Base-by-base conservation (phyloP, 2,113 vertebrate genomes). In the Oryzias celebensis region DNA sequence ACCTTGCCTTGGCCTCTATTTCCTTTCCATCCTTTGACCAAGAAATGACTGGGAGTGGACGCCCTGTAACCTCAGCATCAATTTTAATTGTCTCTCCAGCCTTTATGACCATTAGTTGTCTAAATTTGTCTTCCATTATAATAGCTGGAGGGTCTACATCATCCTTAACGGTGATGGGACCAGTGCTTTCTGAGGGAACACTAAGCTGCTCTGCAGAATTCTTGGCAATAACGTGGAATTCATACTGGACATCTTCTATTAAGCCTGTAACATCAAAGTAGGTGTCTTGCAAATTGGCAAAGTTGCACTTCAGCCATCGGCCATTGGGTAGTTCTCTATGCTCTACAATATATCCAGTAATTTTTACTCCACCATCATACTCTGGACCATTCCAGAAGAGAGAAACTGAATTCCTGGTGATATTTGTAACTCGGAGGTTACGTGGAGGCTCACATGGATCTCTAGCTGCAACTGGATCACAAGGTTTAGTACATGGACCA, bases 271-370 rank as follows among this genome's bases (percentile, higher is more conserved):
- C 92, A 58, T 98, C 96, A 48, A 94, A 98, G 83, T 91, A 98
- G 17, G 94, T 98, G 81, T 98, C 97, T 81, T 94, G 96, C 28
- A 99, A 71, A 52, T 96, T 99, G 28, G 93, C 93, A 68, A 95
- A 99, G 85, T 98, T 99, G 80, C 95, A 98, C 72, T 99, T 99
- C 62, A 98, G 87, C 97, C 97, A 99, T 53, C 96, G 94, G n/a
- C 96, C 96, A 46, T 94, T 94, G 61, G 96, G 97, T 41, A 98
- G 73, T 67, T 98, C 95, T 87, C 90, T 94, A 20, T 93, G 90
- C 71, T 99, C 97, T 80, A 98, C 91, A 81, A 98, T 91, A 69
- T 98, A 99, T 52, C 97, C 97, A 47, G 95, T 98, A 77, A 99
- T 91, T 80, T 95, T 98, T 79, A 92, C 93, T 78, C 96, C 95